Evolutionary conservation across 2,113 vertebrate genomes (phyloP), one percentile per base, ranked within the genome.

Genomic region (Gopherus flavomarginatus): DNA sequence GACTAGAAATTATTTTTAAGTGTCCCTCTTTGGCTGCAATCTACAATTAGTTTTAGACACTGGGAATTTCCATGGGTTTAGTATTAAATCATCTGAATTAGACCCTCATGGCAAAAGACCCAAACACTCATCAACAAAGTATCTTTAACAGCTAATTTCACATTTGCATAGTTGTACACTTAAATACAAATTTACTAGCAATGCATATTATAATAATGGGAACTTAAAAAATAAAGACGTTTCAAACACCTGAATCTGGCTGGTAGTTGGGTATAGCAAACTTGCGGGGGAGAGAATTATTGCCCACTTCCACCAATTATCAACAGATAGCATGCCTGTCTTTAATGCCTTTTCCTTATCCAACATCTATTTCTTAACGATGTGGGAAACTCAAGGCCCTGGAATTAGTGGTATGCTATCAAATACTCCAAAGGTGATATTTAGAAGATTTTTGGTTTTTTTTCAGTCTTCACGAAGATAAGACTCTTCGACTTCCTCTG

Each of bases 381-480:
- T 27, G 13, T 47, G 42, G 44, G 8, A 50, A 77, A 49, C 87
- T 24, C 59, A 38, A 57, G 83, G 94, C n/a, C 49, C 29, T 82
- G 83, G 38, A 9, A 27, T 26, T 4, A 53, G 59, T 5, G 24
- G 44, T 3, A 47, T 81, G 90, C n/a, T 77, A 16, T 21, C 26
- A 22, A 10, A 0, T 35, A 26, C 77, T 62, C 47, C 9, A 0
- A 8, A 0, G 5, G 84, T n/a, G 42, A 59, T 17, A 11, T 2
- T 5, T 5, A 3, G 90, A 69, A 69, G 17, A 31, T 7, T 35
- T 65, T 31, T 35, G 16, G 8, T n/a, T 75, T 90, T 83, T 42
- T 57, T 31, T 98, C 96, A 99, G 42, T 99, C 98, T 94, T 98
- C 98, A 2, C 98, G 98, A 72, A 99, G 98, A 94, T 98, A 99